Evolutionary conservation across 2,113 vertebrate species (phyloP).

Genomic region (Corapipo altera): DNA sequence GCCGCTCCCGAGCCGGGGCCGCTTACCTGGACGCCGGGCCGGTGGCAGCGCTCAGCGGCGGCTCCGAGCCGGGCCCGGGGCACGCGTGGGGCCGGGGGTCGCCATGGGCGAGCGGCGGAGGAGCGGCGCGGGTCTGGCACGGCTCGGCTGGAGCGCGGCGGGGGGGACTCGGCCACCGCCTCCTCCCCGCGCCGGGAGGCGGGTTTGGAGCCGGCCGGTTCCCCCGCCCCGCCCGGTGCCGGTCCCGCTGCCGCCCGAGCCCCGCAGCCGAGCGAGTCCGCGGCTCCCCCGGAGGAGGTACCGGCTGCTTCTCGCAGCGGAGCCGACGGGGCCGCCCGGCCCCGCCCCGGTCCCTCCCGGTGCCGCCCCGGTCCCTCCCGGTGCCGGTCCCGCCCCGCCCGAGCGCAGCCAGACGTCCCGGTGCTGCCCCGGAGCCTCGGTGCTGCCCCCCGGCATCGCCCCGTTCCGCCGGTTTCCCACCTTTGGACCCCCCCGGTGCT

Average conservation of each 20-base stretch:
- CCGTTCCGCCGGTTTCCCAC: not conserved
- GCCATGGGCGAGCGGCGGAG: not conserved
- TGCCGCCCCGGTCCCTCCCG: not conserved
- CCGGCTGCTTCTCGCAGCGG: not conserved
- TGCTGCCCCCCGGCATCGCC: not conserved
- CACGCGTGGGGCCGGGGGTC: not conserved
- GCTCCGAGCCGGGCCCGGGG: not conserved
- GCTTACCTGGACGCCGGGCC: slow-evolving; percentile 15
- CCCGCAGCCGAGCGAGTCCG: not conserved
- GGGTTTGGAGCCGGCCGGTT: not conserved
- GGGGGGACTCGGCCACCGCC: not conserved
- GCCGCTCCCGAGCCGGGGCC: not conserved
- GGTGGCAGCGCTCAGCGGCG: not conserved
- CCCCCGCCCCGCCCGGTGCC: not conserved
- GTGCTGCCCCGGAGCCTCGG: not conserved
- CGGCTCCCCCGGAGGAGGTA: not conserved
- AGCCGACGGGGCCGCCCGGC: not conserved
- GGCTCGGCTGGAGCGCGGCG: not conserved
- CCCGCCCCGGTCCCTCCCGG: not conserved
- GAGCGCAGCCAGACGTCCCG: not conserved
- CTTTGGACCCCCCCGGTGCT: not conserved
- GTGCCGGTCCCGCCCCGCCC: not conserved
- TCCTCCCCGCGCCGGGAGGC: slow-evolving; percentile 17
- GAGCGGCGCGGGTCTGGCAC: not conserved
- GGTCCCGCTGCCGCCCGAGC: not conserved